Base-by-base conservation (phyloP, 2,113 vertebrate species). In the Hemibagrus wyckioides region DNA sequence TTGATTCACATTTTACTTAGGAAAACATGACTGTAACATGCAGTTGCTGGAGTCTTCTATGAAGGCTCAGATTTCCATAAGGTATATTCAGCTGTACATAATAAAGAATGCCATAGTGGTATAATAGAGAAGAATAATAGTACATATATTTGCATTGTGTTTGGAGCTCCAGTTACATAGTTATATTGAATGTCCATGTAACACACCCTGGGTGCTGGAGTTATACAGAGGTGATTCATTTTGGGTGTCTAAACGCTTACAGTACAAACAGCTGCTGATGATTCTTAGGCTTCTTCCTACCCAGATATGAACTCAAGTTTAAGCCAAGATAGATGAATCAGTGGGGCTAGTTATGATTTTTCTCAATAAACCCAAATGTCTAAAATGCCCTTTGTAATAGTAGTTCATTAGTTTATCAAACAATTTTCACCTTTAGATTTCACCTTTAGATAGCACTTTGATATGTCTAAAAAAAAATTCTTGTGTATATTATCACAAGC, bases 141-240 rank as follows among this genome's bases (percentile, higher is more conserved):
- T 77, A 50, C 28, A 50, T 77, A n/a, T 1, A 48, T 48, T 15
- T 48, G 10, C 4, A 76, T 44, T 10, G 50, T 44, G 13, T 76
- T 76, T 76, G 25, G 25, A 17, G 44, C 25, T 76, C 25, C 15
- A 7, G 11, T 17, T 50, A 50, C 44, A 50, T 25, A 1, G 8
- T 54, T 71, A 67, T 15, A 86, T 80, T 33, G 63, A 73, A 19
- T 9, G 59, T 83, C 59, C 61, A 39, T 63, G 88, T 69, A 90
- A 91, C 88, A 69, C 88, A 86, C 86, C 87, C 85, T 86, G 88
- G 84, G 84, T 90, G 57, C 86, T 56, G 50, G 80, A 73, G 87
- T 92, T 87, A 81, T 82, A 91, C 90, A 90, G 85, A 54, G 82
- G 44, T 90, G 89, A 92, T 89, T 94, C 89, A 91, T 82, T 83